Base-by-base conservation (phyloP, 2,797 vertebrate genomes). In the Benthosema pterotum region DNA sequence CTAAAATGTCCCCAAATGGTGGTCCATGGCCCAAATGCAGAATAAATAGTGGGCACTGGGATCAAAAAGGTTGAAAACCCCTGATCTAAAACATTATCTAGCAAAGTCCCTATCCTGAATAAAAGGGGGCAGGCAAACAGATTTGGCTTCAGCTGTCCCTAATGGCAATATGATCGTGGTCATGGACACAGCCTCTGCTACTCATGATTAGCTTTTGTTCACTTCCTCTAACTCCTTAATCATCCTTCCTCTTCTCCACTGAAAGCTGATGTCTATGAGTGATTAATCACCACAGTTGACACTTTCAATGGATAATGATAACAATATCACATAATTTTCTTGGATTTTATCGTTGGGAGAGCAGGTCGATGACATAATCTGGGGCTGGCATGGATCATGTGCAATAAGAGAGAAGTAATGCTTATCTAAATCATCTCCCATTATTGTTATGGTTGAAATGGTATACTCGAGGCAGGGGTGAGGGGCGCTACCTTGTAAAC, bases 101-200 rank as follows among this genome's bases (percentile, higher is more conserved):
- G n/a, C n/a, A n/a, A n/a, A n/a, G n/a, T n/a, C n/a, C n/a, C n/a
- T n/a, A n/a, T n/a, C n/a, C n/a, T n/a, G n/a, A n/a, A n/a, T n/a
- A n/a, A n/a, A n/a, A n/a, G n/a, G n/a, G n/a, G n/a, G n/a, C n/a
- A n/a, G n/a, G n/a, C n/a, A n/a, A n/a, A n/a, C n/a, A n/a, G n/a
- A n/a, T 32, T 32, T 32, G 25, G 11, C 14, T 54, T 60, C 11
- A 11, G 9, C 47, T 54, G 49, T 62, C 11, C 48, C 55, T 49
- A 16, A 59, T 63, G 57, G n/a, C n/a, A n/a, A n/a, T n/a, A n/a
- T n/a, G n/a, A n/a, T n/a, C n/a, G n/a, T n/a, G n/a, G n/a, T 60
- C 1, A 4, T 50, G 60, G 51, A 16, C 52, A 49, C 42, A 62
- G n/a, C n/a, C 18, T 45, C 42, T 51, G 14, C n/a, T 28, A 12